Base-by-base conservation (phyloP, 2,888 invertebrate genomes). In the Pandemis corylana region DNA sequence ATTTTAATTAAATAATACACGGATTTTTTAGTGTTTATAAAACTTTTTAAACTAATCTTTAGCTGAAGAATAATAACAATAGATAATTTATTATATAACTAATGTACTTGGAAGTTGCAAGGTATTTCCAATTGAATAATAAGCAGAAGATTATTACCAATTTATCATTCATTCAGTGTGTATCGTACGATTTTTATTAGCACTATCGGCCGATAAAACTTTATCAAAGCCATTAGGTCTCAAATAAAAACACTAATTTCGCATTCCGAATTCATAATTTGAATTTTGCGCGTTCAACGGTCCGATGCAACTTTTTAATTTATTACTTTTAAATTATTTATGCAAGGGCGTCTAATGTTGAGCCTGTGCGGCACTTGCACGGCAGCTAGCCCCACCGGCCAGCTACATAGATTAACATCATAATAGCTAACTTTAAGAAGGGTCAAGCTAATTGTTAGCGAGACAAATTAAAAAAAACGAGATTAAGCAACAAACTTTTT, bases 301-400 rank as follows among this genome's bases (percentile, higher is more conserved):
- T 51, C 28, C 71, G 73, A 76, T 77, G 77, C 77, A 77, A 71
- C 76, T 75, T 77, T 69, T 77, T 76, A 73, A 76, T 76, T 76
- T 77, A 78, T 78, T 74, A 69, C 76, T 77, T 76, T 76, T 69
- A 69, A 86, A 91, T 93, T 92, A 91, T 84, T 87, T 93, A 93
- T 93, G 93, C 93, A 91, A 83, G 85, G 81, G 83, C 83, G 82
- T 90, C 87, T 91, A 90, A 89, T 82, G 82, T 72, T 70, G 85
- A 93, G 93, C 82, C 88, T 88, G 68, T 76, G 71, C 65, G 70
- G 64, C 79, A 82, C 85, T 83, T 91, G 91, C 93, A 91, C 56
- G 79, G 64, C 66, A 86, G 88, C 91, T 92, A 79, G 81, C 81
- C 86, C 91, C 90, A 82, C 20, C n/a, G 73, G 56, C 71, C 36